These are phyloP conservation scores for Marmota flaviventris DNA, from an alignment of 2,113 vertebrate species.

Conservation along the genomic window DNA sequence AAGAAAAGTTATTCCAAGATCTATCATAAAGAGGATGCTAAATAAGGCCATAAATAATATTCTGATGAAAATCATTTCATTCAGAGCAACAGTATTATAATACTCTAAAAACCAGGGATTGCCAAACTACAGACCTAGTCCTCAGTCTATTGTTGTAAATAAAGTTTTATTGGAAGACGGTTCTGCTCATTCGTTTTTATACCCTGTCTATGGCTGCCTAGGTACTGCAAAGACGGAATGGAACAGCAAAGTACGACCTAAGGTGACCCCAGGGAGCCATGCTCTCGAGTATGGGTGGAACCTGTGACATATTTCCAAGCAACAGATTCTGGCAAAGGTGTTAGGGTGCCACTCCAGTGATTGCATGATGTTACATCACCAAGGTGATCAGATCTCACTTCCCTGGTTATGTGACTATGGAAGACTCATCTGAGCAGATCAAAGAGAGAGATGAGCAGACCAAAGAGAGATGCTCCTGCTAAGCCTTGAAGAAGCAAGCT, in stretches of 20 bases:
- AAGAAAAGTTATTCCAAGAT: not conserved
- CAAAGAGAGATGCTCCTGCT: not conserved
- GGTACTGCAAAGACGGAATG: not conserved
- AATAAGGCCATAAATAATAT: slow-evolving; percentile 8
- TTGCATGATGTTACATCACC: not conserved
- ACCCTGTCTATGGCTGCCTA: not conserved
- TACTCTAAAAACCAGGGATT: not conserved
- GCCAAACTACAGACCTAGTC: not conserved
- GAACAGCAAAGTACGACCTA: not conserved
- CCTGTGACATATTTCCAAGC: not conserved
- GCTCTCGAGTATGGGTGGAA: not conserved
- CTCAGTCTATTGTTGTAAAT: not conserved
- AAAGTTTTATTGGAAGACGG: slow-evolving; percentile 20
- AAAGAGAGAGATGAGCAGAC: not conserved
- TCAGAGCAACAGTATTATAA: not conserved
- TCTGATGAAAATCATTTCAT: not conserved
- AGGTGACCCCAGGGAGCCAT: not conserved
- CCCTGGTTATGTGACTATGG: not conserved
- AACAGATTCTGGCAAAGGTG: not conserved
- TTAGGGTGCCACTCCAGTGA: not conserved
- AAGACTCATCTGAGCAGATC: not conserved
- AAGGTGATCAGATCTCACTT: not conserved
- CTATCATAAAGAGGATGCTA: not conserved
- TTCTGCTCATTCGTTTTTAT: not conserved
- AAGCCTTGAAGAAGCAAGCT: not conserved